Evolutionary conservation across 2,888 invertebrate genomes (phyloP), one percentile per base, ranked within the genome.

Genomic region (Drosophila subquinaria): DNA sequence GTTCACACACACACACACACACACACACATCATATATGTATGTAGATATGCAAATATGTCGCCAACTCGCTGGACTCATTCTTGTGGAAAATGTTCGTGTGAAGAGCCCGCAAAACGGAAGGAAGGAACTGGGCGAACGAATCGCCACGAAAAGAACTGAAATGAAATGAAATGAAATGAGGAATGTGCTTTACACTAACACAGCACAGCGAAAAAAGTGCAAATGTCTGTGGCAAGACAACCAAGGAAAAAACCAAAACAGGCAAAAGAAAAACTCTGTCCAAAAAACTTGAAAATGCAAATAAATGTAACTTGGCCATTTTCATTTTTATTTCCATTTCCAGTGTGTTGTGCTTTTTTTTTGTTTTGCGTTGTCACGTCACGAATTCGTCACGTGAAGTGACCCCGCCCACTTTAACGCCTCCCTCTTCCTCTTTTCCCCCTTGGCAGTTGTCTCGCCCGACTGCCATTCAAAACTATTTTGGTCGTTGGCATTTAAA

Each of bases 401-500:
- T 60, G 47, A 50, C 59, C 50, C 40, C 42, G n/a, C 27, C 48
- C 40, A 27, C 57, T 59, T 42, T 36, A 13, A 11, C 36, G n/a
- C 45, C 35, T 33, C 40, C 17, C 43, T 27, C 51, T 23, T 38
- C 45, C 66, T 42, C 11, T 11, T 13, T 35, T 17, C 43, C 38
- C 10, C 40, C 5, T 20, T 8, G 20, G 27, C 38, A 42, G 45
- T 48, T 50, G 59, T 47, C 36, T 15, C 55, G 55, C 62, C 27
- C 67, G 64, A 11, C 62, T 57, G 65, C 61, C 68, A 66, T 63
- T 79, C 75, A 71, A 73, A 83, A 87, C 85, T 89, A 89, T 89
- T 87, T 87, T 82, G 78, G 87, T 88, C 84, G 87, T 85, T 89
- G 88, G 86, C 88, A 89, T 87, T 89, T 87, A 80, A 88, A 87